Evolutionary conservation across 2,113 vertebrate species (phyloP).

Genomic region (Mola mola): DNA sequence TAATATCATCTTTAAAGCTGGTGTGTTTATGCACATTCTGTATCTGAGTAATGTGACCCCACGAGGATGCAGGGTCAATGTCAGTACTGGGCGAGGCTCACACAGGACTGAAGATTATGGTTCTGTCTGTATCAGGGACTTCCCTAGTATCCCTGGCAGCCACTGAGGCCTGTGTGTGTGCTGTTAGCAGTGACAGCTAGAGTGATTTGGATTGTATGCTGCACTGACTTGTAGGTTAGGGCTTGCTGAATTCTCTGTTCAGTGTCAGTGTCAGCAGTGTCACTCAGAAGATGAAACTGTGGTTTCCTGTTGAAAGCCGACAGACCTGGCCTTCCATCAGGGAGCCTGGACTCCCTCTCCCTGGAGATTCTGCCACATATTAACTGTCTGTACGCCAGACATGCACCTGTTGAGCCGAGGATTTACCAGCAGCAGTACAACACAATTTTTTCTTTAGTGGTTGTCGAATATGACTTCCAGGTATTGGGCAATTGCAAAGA

Average conservation of each 20-base stretch:
- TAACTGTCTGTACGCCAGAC: conserved; percentile 5
- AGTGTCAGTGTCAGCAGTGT: conserved; percentile 61
- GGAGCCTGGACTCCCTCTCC: conserved; percentile 31
- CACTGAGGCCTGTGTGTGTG: conserved; percentile 12
- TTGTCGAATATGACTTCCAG: conserved; percentile 8
- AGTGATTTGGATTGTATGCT: conserved; percentile 64
- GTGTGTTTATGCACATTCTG: too few species aligned
- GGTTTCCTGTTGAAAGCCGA: conserved; percentile 63
- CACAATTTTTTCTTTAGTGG: conserved; percentile 4
- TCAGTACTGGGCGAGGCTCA: too few species aligned
- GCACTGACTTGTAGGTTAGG: conserved; percentile 55
- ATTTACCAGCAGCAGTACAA: not conserved
- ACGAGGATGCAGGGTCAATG: too few species aligned
- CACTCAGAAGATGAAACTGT: conserved; percentile 64
- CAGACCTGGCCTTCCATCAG: conserved; percentile 44
- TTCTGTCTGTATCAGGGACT: conserved; percentile 29
- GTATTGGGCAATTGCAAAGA: conserved; percentile 18
- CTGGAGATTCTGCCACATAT: conserved; percentile 17
- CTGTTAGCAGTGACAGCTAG: conserved; percentile 54
- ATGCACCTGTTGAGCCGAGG: conserved; percentile 13
- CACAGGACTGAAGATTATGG: not conserved
- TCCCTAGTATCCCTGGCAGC: conserved; percentile 26
- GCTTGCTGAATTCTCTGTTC: conserved; percentile 45
- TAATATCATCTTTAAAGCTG: too few species aligned
- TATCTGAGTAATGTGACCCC: too few species aligned